These are phyloP conservation scores for Ellobius talpinus DNA, from an alignment of 2,113 vertebrate species.

Conservation along the genomic window DNA sequence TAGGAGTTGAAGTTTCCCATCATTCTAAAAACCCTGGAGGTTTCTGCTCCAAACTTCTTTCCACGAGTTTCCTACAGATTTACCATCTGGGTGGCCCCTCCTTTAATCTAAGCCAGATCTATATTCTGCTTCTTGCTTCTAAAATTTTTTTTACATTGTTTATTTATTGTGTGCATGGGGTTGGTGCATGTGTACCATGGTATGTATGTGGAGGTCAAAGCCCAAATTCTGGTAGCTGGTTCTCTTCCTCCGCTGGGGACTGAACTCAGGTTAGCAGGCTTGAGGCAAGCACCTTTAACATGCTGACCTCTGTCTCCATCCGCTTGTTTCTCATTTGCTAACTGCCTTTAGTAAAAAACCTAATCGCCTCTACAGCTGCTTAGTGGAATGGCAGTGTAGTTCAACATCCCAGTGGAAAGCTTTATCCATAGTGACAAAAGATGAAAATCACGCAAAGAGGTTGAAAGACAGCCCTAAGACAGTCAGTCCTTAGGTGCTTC, in stretches of 20 bases:
- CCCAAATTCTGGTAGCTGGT: neutral
- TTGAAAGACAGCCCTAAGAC: neutral
- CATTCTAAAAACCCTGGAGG: neutral
- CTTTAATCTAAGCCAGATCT: neutral
- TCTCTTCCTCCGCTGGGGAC: neutral
- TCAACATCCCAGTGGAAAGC: neutral
- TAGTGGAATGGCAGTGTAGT: neutral
- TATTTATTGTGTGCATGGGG: neutral
- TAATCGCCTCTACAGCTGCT: neutral
- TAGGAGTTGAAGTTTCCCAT: conserved; percentile 13
- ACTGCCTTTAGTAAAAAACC: conserved; percentile 15
- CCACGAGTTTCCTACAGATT: neutral
- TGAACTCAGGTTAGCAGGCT: neutral
- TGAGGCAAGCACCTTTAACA: neutral
- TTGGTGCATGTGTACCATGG: neutral
- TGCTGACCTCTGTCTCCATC: neutral
- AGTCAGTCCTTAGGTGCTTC: neutral
- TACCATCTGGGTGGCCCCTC: neutral
- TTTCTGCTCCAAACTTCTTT: neutral
- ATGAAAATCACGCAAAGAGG: conserved; percentile 7
- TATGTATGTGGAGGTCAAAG: neutral
- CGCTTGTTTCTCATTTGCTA: conserved; percentile 28
- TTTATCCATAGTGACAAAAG: neutral
- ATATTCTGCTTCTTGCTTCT: neutral
- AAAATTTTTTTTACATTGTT: neutral